Evolutionary conservation across 2,888 invertebrate genomes (phyloP).

Genomic region (Atrina japonica): DNA sequence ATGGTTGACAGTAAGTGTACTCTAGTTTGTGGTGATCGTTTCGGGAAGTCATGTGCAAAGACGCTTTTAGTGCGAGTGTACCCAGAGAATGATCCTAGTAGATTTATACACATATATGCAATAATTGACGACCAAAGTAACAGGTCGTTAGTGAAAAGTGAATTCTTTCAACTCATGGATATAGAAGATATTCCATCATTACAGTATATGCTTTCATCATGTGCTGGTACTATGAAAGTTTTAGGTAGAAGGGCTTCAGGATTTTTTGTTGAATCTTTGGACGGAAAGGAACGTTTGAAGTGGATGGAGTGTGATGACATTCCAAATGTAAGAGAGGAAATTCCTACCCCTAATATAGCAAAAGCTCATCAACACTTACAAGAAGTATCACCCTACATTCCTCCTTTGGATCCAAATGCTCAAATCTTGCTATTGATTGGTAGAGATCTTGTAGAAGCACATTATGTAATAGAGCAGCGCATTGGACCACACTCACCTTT

Average conservation of each 20-base stretch:
- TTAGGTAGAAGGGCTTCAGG: conserved; percentile 28
- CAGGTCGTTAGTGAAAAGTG: conserved; percentile 3
- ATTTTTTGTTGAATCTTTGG: no score
- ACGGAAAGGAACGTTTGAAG: no score
- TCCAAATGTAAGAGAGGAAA: conserved; percentile 34
- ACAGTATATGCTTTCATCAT: conserved; percentile 42
- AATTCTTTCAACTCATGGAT: conserved; percentile 13
- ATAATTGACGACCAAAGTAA: conserved; percentile 21
- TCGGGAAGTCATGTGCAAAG: conserved; percentile 31
- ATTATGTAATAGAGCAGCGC: conserved; percentile 38
- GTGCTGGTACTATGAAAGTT: conserved; percentile 35
- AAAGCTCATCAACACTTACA: conserved; percentile 32
- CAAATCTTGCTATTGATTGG: conserved; percentile 40
- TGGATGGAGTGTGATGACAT: conserved; percentile 45
- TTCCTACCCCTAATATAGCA: conserved; percentile 32
- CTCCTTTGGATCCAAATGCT: conserved; percentile 30
- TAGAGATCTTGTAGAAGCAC: conserved; percentile 41
- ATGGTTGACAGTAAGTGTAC: conserved; percentile 27
- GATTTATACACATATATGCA: conserved; percentile 2
- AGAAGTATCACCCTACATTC: conserved; percentile 31
- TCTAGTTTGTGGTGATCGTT: conserved; percentile 32
- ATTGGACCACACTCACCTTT: conserved; percentile 37
- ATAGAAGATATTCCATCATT: neutral
- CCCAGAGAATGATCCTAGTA: conserved; percentile 5
- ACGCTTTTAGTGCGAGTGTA: conserved; percentile 25